Conservation (phyloP, 2,888 invertebrate genomes). For the Caenorhabditis plicata region DNA sequence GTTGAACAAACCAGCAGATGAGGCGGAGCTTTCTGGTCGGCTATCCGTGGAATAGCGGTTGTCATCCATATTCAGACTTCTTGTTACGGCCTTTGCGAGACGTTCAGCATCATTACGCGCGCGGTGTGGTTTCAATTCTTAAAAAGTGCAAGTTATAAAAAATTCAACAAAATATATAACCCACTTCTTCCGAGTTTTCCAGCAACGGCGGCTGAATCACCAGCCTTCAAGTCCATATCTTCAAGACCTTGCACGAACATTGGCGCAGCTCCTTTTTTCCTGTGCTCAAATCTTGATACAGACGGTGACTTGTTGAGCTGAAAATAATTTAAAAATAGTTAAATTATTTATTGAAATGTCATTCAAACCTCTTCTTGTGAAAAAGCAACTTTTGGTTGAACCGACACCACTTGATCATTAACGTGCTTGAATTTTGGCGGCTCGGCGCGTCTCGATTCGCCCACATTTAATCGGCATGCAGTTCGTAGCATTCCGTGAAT, state of each 20-base stretch:
- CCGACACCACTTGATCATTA: constrained; percentile 30
- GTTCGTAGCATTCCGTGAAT: constrained; percentile 59
- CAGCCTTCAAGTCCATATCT: constrained; percentile 63
- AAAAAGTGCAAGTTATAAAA: no score
- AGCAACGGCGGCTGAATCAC: constrained; percentile 60
- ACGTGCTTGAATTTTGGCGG: constrained; percentile 51
- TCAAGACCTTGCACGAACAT: constrained; percentile 60
- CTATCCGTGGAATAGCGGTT: constrained; percentile 11
- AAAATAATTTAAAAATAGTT: neutral
- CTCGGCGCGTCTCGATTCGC: constrained; percentile 38
- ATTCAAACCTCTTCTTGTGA: constrained; percentile 24
- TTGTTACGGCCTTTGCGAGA: constrained; percentile 22
- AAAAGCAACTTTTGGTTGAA: constrained; percentile 44
- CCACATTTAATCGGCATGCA: constrained; percentile 47
- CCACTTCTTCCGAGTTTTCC: constrained; percentile 57
- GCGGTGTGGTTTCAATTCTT: constrained; percentile 35
- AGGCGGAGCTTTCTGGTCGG: constrained; percentile 24
- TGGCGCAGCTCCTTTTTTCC: constrained; percentile 55
- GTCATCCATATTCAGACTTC: constrained; percentile 22
- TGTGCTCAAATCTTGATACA: constrained; percentile 35
- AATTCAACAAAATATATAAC: no score
- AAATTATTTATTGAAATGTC: neutral
- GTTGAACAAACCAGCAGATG: constrained; percentile 1
- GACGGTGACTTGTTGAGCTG: constrained; percentile 36
- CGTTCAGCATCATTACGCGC: constrained; percentile 19